Conservation (phyloP, 1,140 invertebrate genomes). For the Brachionus asplanchnoidis region DNA sequence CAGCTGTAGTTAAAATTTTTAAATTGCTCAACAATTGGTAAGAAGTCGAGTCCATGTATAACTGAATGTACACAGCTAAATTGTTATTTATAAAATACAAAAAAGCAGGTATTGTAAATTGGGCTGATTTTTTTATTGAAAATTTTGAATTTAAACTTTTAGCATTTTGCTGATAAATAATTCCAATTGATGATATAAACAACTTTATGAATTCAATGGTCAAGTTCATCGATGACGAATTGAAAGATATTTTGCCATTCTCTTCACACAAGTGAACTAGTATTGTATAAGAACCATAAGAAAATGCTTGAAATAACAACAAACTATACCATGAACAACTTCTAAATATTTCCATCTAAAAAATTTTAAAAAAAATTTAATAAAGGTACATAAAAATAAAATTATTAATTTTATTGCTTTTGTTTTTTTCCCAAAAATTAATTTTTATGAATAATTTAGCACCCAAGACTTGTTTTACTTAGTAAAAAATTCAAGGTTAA, state of each 20-base stretch:
- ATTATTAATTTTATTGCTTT: neutral
- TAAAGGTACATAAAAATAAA: neutral
- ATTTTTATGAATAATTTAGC: too few relatives aligned
- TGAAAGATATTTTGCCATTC: slow-evolving; percentile 52
- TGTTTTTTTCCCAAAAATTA: too few relatives aligned
- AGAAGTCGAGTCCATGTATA: slow-evolving; percentile 56
- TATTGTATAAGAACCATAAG: slow-evolving; percentile 54
- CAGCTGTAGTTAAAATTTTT: slow-evolving; percentile 53
- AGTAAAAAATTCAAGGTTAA: too few relatives aligned
- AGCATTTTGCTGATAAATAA: slow-evolving; percentile 42
- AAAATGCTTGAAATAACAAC: slow-evolving; percentile 46
- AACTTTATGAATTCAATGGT: slow-evolving; percentile 53
- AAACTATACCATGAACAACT: neutral
- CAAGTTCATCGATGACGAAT: slow-evolving; percentile 50
- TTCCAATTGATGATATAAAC: neutral
- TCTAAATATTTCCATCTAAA: neutral
- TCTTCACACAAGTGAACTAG: slow-evolving; percentile 53
- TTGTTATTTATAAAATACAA: slow-evolving; percentile 54
- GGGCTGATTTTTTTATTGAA: slow-evolving; percentile 42
- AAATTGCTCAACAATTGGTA: slow-evolving; percentile 55
- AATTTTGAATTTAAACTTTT: slow-evolving; percentile 43
- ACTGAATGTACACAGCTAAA: slow-evolving; percentile 53
- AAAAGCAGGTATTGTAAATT: slow-evolving; percentile 51
- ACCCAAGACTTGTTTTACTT: too few relatives aligned
- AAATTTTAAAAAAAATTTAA: neutral